Base-by-base conservation (phyloP, 2,113 vertebrate genomes). In the Scortum barcoo region DNA sequence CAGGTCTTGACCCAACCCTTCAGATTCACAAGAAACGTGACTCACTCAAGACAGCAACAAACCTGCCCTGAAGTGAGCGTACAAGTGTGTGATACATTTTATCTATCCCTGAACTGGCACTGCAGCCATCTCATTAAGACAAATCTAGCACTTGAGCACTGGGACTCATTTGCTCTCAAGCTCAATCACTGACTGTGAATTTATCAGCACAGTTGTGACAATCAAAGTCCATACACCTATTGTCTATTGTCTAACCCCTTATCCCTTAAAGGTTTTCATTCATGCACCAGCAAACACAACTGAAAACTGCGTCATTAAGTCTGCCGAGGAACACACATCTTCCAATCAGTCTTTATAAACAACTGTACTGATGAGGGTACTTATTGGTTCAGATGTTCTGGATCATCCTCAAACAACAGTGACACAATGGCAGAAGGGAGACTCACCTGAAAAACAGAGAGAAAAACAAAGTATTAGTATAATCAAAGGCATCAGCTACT, bases 361-460 rank as follows among this genome's bases (percentile, higher is more conserved):
- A 72, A 28, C 26, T 42, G 0, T n/a, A 40, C 7, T 3, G 36
- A 83, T 57, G 33, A 80, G 51, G 67, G 77, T 93, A 91, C 94
- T 93, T 92, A 85, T 91, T 83, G 76, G 56, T 57, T 76, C 72
- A 78, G 82, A 62, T 26, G 72, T 16, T 67, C 61, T 20, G 20
- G 50, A 58, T 22, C 44, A 1, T 86, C 78, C 53, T 73, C 73
- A 24, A 14, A 70, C 74, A 33, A 50, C 65, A 85, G 46, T 7
- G 48, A 57, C 46, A 88, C 16, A 48, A 70, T 36, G 76, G 73
- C 76, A 62, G 58, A 65, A 56, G 70, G 62, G 33, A 24, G 69
- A 95, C 94, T 95, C 90, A 95, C 94, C 94, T 95, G 85, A 28
- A 92, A 90, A 68, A 93, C 76, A 88, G n/a, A 90, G 20, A 92